These are phyloP conservation scores for Rhopalosiphum maidis DNA, from an alignment of 1,140 invertebrate species.

Conservation along the genomic window DNA sequence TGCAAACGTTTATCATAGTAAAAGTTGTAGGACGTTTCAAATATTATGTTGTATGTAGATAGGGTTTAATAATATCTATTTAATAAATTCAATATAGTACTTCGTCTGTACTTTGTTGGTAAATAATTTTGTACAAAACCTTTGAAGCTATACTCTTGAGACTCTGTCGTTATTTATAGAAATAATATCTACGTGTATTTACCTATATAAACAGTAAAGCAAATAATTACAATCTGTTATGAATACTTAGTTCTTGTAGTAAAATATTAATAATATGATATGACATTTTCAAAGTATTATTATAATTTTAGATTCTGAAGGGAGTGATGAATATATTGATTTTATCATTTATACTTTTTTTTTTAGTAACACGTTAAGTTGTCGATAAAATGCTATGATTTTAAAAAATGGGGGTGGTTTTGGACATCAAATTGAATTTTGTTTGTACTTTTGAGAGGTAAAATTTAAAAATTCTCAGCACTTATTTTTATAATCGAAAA, in stretches of 20 bases:
- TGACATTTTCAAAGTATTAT: background rate
- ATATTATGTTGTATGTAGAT: background rate
- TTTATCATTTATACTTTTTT: too few species aligned
- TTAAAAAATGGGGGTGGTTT: too few species aligned
- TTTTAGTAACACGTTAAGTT: too few species aligned
- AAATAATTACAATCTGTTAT: background rate
- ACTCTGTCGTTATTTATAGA: background rate
- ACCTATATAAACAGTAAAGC: background rate
- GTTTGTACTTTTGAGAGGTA: too few species aligned
- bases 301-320: too few species aligned
- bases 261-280: background rate
- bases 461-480: too few species aligned
- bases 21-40: background rate
- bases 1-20: background rate
- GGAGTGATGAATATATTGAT: too few species aligned
- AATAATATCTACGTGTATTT: background rate
- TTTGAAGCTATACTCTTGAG: background rate
- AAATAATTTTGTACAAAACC: background rate
- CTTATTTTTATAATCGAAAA: too few species aligned
- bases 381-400: too few species aligned
- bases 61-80: background rate
- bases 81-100: background rate
- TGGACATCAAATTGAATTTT: too few species aligned
- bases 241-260: background rate
- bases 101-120: background rate